Base-by-base conservation (phyloP, 1,140 invertebrate species). In the Euwallacea similis region DNA sequence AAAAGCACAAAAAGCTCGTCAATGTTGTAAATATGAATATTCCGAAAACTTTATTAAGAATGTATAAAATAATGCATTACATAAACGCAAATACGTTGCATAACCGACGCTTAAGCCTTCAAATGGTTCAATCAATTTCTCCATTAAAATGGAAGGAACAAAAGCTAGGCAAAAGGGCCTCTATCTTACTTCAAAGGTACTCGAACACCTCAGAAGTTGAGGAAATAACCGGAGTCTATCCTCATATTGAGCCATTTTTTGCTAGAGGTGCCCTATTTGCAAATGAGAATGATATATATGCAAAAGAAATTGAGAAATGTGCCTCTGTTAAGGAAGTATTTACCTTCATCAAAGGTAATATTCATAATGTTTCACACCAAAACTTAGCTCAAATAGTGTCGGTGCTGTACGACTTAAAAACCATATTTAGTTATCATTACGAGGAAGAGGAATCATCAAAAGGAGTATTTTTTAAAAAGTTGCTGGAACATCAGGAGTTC, bases 361-460 rank as follows among this genome's bases (percentile, higher is more conserved):
- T 59, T 33, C 50, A 73, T 60, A 44, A 68, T 33, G 66, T 76
- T 4, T 50, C 72, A n/a, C 56, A 72, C 55, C 72, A 69, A 55
- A 74, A 79, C 72, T 21, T 78, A 58, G 60, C 75, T 7, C 76
- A 79, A 68, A 66, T 73, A 16, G 73, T 80, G 0, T 71, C 79
- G n/a, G 74, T 75, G 16, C 66, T 80, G 13, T 75, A 74, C 64
- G 78, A 80, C 71, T 67, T 80, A 55, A 76, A 78, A 66, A 74
- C 44, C 44, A 76, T 79, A 44, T 79, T 74, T 70, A 62, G 60
- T 60, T 64, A 73, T 41, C 59, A 78, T 65, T 74, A 72, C 54
- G 47, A 71, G 47, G 42, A 70, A 59, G 47, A 73, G 42, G 68
- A 4, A 33, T 42, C 42, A 46, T 42, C n/a, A 33, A 74, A 21